Evolutionary conservation across 2,797 vertebrate species (phyloP).

Genomic region (Falco peregrinus): DNA sequence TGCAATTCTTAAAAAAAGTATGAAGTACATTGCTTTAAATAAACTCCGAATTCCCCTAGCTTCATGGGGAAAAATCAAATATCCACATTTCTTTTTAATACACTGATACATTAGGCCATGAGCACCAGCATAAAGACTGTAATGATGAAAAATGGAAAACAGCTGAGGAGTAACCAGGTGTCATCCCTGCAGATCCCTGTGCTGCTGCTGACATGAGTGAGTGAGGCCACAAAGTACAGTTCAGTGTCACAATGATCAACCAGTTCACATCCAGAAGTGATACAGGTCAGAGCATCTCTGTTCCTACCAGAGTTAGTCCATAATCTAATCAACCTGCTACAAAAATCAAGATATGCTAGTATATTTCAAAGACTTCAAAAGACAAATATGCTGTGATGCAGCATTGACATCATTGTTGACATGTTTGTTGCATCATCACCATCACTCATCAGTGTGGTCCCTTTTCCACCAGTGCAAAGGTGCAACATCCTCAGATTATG

Average conservation of each 20-base stretch:
- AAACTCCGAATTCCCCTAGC: not conserved
- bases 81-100: not conserved
- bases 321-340: not conserved
- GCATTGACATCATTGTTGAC: not conserved
- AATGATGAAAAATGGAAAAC: not conserved
- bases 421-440: not conserved
- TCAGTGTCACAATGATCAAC: not conserved
- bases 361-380: not conserved
- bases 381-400: not conserved
- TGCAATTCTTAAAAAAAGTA: not conserved
- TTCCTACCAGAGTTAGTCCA: not conserved
- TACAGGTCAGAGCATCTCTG: not conserved
- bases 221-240: not conserved
- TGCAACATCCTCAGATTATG: not conserved
- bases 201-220: not conserved
- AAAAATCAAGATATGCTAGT: not conserved
- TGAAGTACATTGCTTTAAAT: not conserved
- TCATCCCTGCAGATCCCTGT: not conserved
- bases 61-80: not conserved
- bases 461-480: not conserved
- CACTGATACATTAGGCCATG: not conserved
- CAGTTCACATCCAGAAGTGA: not conserved
- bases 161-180: not conserved
- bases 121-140: not conserved
- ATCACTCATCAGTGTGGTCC: not conserved